These are phyloP conservation scores for Dermochelys coriacea DNA, from an alignment of 2,797 vertebrate species.

Conservation along the genomic window DNA sequence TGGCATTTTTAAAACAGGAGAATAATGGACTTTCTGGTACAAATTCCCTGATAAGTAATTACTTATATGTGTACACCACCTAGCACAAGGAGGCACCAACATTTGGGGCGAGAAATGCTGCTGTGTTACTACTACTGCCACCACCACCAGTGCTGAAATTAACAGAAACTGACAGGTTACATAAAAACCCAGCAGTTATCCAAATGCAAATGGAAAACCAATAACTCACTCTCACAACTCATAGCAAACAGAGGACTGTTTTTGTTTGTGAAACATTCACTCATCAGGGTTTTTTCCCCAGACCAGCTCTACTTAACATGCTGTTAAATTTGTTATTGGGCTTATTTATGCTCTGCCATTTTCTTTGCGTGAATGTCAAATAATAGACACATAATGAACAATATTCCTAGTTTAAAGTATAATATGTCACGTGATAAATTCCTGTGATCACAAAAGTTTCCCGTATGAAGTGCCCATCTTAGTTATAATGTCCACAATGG, in stretches of 20 bases:
- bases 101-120: background rate
- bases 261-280: background rate
- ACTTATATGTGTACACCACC: background rate
- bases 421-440: conserved; percentile 40
- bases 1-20: background rate
- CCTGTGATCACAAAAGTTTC: conserved; percentile 28
- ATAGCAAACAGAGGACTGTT: background rate
- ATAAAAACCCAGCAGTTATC: background rate
- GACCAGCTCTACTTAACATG: conserved; percentile 9
- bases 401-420: conserved; percentile 35
- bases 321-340: conserved; percentile 3
- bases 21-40: background rate
- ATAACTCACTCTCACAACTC: background rate
- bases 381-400: background rate
- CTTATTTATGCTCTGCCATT: conserved; percentile 28
- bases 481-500: background rate
- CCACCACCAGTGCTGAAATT: background rate
- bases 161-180: background rate
- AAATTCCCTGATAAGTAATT: background rate
- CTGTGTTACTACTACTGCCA: background rate
- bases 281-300: conserved; percentile 16
- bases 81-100: accelerated
- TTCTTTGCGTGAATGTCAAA: conserved; percentile 31
- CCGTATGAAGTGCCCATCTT: background rate
- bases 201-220: background rate